Evolutionary conservation across 2,888 invertebrate genomes (phyloP), one percentile per base, ranked within the genome.

Genomic region (Myopa testacea): DNA sequence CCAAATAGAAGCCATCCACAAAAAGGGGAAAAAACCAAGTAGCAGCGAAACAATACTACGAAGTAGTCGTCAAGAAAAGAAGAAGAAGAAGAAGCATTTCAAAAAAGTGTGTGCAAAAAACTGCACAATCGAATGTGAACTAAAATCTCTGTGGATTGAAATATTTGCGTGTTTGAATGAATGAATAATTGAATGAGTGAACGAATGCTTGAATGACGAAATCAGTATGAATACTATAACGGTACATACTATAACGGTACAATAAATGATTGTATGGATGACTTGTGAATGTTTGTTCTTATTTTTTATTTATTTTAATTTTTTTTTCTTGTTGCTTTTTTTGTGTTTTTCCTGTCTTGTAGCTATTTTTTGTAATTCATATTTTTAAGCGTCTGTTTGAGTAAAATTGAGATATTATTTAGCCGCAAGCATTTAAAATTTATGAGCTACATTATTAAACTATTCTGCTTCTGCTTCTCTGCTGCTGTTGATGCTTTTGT

Each of bases 381-480:
- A n/a, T n/a, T 45, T 45, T 65, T 38, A 65, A 65, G 65, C 65
- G 38, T 40, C 14, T 69, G 68, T 70, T 26, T 65, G 65, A 37
- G 16, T 65, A 37, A 14, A 60, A 73, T 19, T 52, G 19, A 26
- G 16, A 73, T 40, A 58, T 45, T 40, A 62, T 62, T 38, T 19
- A 73, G 60, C 72, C 72, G 72, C 72, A 40, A 62, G 72, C 72
- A 62, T 62, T 73, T 62, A 50, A 58, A 60, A 73, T 73, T 73
- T 73, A 73, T 73, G 72, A 60, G 40, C 26, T 62, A 40, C 19
- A 73, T 73, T 73, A 63, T 78, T 75, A 52, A 72, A 70, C 50
- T n/a, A 52, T 34, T 55, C 73, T 69, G 77, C 76, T 75, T 52
- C 62, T 75, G n/a, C n/a, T n/a, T n/a, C n/a, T n/a, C n/a, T n/a